phyloP scores from a whole-genome alignment of 2,888 invertebrate genomes.

The Noctua janthina region DNA sequence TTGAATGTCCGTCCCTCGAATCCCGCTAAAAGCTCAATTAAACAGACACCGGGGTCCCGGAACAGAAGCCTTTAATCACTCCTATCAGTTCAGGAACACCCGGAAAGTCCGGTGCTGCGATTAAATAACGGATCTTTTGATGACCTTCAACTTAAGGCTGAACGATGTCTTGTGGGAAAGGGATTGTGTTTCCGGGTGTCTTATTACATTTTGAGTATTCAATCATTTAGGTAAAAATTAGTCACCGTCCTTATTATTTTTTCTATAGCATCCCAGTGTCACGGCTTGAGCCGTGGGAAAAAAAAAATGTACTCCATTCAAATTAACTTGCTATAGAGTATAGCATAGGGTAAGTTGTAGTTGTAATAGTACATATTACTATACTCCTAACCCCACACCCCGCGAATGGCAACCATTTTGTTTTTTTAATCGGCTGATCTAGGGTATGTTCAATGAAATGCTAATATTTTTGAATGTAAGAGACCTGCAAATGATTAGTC shows the following conservation, averaged over 20 bases:
- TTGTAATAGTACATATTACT: too few relatives aligned
- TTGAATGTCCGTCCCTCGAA: constrained; percentile 6
- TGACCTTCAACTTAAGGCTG: constrained; percentile 7
- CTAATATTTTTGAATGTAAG: too few relatives aligned
- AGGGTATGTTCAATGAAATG: too few relatives aligned
- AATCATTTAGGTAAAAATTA: not conserved
- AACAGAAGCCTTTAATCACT: constrained; percentile 32
- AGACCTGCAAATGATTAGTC: too few relatives aligned
- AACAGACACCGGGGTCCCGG: constrained; percentile 17
- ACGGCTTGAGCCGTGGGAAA: not conserved
- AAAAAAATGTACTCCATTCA: too few relatives aligned
- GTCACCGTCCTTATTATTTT: not conserved
- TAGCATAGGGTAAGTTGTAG: too few relatives aligned
- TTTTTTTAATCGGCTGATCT: too few relatives aligned
- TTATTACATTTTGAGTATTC: not conserved
- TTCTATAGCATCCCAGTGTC: not conserved
- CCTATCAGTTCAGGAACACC: constrained; percentile 33
- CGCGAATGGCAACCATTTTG: too few relatives aligned
- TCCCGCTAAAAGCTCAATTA: constrained; percentile 22
- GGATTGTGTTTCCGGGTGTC: not conserved
- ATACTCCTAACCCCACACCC: too few relatives aligned
- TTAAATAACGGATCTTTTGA: constrained; percentile 44
- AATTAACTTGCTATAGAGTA: too few relatives aligned
- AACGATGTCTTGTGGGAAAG: not conserved
- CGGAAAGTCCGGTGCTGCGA: constrained; percentile 21